Evolutionary conservation across 2,888 invertebrate genomes (phyloP).

Genomic region (Lepidocyrtoides sp.): DNA sequence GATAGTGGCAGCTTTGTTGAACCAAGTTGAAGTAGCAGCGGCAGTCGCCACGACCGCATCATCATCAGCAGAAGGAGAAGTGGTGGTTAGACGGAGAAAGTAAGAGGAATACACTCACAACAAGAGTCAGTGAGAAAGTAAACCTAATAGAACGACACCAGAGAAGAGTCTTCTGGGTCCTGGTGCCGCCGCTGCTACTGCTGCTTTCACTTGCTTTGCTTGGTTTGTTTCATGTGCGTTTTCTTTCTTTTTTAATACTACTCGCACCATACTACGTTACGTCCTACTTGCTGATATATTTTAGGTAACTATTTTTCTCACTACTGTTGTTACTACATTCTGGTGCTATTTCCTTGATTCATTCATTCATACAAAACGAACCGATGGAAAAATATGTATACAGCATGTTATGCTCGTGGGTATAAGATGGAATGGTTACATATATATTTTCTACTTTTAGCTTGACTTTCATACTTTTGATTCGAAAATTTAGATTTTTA

Average conservation of each 20-base stretch:
- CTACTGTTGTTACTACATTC: neutral
- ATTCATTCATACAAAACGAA: constrained; percentile 28
- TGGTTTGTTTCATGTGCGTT: no score
- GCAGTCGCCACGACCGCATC: constrained; percentile 52
- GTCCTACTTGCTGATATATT: no score
- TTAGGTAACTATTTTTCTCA: neutral
- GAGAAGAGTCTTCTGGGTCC: constrained; percentile 4
- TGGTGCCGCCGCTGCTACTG: neutral
- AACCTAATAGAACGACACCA: constrained; percentile 31
- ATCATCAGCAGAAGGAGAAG: constrained; percentile 49
- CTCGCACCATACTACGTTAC: neutral
- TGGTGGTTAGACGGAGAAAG: constrained; percentile 52
- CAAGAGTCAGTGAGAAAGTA: constrained; percentile 7
- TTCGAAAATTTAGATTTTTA: constrained; percentile 17
- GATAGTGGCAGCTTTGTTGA: constrained; percentile 23
- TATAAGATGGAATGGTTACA: no score
- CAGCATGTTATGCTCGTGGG: no score
- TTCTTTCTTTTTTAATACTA: neutral
- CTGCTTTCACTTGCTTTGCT: constrained; percentile 49
- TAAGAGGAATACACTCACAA: constrained; percentile 4
- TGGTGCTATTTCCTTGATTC: neutral
- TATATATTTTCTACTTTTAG: no score
- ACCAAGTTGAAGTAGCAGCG: constrained; percentile 18
- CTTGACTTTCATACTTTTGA: no score
- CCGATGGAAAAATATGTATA: no score